Conservation (phyloP, 2,888 invertebrate genomes). For the Drosophila sordidapex region DNA sequence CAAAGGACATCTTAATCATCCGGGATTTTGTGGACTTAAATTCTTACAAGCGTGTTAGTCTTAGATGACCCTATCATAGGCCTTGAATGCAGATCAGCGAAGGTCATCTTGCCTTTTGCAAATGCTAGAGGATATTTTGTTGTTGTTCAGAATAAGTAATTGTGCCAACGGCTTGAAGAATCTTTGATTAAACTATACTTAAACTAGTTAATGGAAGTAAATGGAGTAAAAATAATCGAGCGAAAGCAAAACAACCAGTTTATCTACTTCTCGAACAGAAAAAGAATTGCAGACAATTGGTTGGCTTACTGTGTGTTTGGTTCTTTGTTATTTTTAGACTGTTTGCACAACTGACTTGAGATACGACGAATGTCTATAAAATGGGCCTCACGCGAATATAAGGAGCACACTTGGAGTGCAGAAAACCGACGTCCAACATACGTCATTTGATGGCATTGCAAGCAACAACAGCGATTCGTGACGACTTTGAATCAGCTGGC, state of each 20-base stretch:
- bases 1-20: too few species aligned
- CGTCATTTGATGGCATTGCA: conserved; percentile 8
- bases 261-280: conserved; percentile 17
- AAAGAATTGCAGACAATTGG: conserved; percentile 16
- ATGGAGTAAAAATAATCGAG: background rate
- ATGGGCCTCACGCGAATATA: background rate
- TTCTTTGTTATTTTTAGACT: background rate
- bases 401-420: conserved; percentile 18
- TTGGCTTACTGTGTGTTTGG: background rate
- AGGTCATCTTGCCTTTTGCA: background rate
- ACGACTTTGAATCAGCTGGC: conserved; percentile 22
- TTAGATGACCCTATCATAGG: too few species aligned
- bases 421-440: conserved; percentile 24
- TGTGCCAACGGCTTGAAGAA: background rate
- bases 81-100: background rate
- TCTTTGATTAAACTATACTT: background rate
- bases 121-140: background rate
- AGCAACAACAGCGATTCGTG: background rate
- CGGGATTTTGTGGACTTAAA: too few species aligned
- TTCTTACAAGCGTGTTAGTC: too few species aligned
- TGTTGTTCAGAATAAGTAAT: background rate
- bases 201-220: background rate
- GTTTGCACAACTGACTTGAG: conserved; percentile 46
- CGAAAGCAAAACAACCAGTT: conserved; percentile 9
- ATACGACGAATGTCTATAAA: conserved; percentile 31